Evolutionary conservation across 53 echinoderm and acorn worm species (phyloP).

Genomic region (Holothuria leucospilota): DNA sequence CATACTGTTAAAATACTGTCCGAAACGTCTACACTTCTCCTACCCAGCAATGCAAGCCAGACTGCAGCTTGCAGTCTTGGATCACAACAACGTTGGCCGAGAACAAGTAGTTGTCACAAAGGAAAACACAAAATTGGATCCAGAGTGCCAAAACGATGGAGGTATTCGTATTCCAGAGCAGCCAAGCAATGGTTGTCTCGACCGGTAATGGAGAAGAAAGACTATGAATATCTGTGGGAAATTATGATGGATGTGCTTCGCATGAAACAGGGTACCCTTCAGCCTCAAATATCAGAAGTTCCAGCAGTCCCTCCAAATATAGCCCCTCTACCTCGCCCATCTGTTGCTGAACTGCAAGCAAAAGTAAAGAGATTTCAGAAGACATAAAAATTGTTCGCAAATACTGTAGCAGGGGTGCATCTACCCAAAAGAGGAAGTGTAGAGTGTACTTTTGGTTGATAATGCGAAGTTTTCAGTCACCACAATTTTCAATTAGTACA

Average conservation of each 20-base stretch:
- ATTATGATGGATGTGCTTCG: slow-evolving; percentile 30
- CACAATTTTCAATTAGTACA: too few species aligned
- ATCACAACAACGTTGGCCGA: slow-evolving; percentile 61
- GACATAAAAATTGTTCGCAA: too few species aligned
- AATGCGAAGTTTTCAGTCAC: too few species aligned
- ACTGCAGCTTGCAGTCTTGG: slow-evolving; percentile 55
- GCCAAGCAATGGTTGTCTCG: slow-evolving; percentile 37
- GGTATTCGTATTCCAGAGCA: slow-evolving; percentile 14
- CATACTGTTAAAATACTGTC: slow-evolving; percentile 62
- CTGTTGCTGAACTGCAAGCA: slow-evolving; percentile 20
- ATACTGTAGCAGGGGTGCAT: too few species aligned
- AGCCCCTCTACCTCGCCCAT: slow-evolving; percentile 30
- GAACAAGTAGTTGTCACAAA: slow-evolving; percentile 15
- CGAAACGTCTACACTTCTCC: slow-evolving; percentile 60
- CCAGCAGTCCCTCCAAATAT: slow-evolving; percentile 51
- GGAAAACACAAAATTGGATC: neutral
- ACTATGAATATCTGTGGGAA: slow-evolving; percentile 25
- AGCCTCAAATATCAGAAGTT: neutral
- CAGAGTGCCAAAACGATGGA: neutral
- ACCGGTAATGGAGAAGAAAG: slow-evolving; percentile 16
- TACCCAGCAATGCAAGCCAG: slow-evolving; percentile 58
- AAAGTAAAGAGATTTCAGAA: neutral
- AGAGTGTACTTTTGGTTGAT: too few species aligned
- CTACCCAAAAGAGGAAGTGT: too few species aligned
- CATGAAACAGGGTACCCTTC: slow-evolving; percentile 26